Conservation (phyloP, 2,113 vertebrate species). For the Petroica traversi region DNA sequence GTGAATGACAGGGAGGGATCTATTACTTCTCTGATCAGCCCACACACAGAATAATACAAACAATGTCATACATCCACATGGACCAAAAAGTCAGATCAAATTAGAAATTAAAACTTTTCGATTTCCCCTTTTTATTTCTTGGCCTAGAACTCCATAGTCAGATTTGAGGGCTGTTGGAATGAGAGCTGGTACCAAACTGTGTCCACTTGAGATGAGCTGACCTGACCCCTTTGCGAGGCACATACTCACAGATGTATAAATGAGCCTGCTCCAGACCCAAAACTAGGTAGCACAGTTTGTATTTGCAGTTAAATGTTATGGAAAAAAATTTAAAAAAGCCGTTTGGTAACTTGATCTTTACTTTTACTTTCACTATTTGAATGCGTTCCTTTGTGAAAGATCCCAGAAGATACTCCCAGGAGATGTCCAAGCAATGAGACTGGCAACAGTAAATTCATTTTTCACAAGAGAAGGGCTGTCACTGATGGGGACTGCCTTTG, state of each 20-base stretch:
- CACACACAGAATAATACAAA: background rate
- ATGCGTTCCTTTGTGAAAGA: background rate
- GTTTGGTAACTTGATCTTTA: background rate
- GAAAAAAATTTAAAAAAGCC: background rate
- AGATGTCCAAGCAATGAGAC: background rate
- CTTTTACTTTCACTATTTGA: background rate
- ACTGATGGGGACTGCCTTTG: background rate
- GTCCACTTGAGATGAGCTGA: background rate
- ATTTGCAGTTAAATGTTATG: background rate
- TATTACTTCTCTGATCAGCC: background rate
- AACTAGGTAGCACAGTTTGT: background rate
- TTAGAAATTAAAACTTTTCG: background rate
- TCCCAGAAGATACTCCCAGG: background rate
- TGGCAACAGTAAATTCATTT: background rate
- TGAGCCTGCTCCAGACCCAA: background rate
- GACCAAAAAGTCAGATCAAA: background rate
- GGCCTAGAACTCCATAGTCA: background rate
- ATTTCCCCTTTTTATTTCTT: background rate
- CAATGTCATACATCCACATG: background rate
- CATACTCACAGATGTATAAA: background rate
- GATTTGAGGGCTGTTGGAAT: background rate
- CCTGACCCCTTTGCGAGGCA: no score
- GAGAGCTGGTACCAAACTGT: background rate
- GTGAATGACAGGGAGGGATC: background rate
- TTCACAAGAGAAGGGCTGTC: background rate